phyloP scores from a whole-genome alignment of 1,140 invertebrate genomes.

The Saccostrea cuccullata region DNA sequence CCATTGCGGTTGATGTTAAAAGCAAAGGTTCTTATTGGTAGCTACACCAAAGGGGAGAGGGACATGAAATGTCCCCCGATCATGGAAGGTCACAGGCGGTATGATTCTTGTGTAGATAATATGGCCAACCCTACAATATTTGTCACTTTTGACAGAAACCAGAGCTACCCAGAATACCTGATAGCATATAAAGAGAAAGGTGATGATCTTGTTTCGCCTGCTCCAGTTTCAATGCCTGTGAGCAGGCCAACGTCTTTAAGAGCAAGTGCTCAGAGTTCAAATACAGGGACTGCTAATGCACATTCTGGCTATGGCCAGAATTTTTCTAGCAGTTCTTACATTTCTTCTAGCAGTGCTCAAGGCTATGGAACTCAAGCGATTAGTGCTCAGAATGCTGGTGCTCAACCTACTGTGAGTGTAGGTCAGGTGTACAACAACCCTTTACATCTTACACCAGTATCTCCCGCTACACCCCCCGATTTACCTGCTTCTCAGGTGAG shows the following conservation, averaged over 20 bases:
- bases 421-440: not conserved
- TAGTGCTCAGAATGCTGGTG: not conserved
- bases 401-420: not conserved
- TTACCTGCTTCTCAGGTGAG: not conserved
- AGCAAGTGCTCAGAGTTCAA: not conserved
- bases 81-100: constrained; percentile 48
- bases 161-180: constrained; percentile 66
- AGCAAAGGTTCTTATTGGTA: constrained; percentile 58
- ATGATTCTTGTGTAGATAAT: constrained; percentile 65
- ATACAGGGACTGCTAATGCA: not conserved
- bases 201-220: not conserved
- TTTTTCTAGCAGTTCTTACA: not conserved
- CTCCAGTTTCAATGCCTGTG: not conserved
- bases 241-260: not conserved
- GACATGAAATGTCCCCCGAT: constrained; percentile 45
- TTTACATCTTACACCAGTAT: not conserved
- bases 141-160: constrained; percentile 64
- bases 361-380: not conserved
- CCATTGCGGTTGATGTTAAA: constrained; percentile 57
- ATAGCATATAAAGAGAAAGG: constrained; percentile 42
- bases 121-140: constrained; percentile 57
- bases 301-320: not conserved
- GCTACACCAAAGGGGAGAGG: constrained; percentile 39
- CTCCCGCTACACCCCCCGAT: not conserved
- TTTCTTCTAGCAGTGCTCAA: not conserved